Conservation (phyloP, 2,888 invertebrate genomes). For the Melangyna quadrimaculata region DNA sequence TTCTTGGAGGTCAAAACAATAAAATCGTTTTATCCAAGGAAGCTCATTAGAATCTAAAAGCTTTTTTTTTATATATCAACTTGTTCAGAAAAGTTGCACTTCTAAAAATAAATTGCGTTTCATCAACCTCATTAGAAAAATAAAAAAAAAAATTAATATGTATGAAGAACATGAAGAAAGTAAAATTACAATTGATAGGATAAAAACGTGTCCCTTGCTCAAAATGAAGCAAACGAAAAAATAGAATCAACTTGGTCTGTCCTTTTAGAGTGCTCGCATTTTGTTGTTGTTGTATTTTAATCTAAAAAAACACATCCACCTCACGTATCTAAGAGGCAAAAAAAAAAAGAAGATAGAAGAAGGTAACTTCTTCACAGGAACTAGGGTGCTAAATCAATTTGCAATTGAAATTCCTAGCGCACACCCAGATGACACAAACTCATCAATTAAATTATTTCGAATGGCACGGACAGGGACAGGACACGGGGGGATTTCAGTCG, state of each 20-base stretch:
- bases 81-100: neutral
- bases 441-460: slow-evolving; percentile 65
- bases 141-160: neutral
- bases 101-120: slow-evolving; percentile 2
- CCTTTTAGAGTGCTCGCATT: neutral
- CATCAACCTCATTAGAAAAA: neutral
- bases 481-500: neutral
- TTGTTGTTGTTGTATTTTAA: neutral
- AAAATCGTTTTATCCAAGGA: neutral
- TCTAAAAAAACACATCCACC: slow-evolving; percentile 13
- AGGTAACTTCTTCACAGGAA: neutral
- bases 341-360: neutral
- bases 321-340: neutral
- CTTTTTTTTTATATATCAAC: neutral
- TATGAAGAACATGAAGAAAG: neutral
- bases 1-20: too few species aligned
- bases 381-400: slow-evolving; percentile 56
- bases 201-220: slow-evolving; percentile 1
- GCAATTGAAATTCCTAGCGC: slow-evolving; percentile 58
- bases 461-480: neutral
- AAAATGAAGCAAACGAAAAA: neutral
- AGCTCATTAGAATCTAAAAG: neutral
- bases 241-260: neutral
- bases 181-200: slow-evolving; percentile 24
- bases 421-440: slow-evolving; percentile 54